Conservation (phyloP, 2,797 vertebrate species). For the Labeo calbasu region DNA sequence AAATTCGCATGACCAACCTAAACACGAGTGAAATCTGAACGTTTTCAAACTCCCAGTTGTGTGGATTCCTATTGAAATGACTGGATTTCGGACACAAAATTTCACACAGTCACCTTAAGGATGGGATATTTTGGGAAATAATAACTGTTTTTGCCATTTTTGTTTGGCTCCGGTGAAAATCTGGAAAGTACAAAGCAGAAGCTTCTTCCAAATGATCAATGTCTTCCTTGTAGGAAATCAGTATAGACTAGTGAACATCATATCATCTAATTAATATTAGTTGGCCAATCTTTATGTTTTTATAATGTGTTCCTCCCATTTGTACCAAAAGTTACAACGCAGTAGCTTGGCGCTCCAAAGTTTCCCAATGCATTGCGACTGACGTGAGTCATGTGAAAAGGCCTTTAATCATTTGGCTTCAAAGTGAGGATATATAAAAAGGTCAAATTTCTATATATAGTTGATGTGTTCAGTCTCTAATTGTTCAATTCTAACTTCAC, state of each 20-base stretch:
- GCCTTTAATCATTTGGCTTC: slow-evolving; percentile 65
- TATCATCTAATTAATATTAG: neutral
- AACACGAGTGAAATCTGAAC: neutral
- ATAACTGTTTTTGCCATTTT: neutral
- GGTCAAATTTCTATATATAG: neutral
- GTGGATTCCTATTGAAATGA: neutral
- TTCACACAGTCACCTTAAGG: neutral
- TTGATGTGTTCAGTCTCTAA: neutral
- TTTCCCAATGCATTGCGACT: neutral
- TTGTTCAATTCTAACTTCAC: neutral
- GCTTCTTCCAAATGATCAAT: neutral
- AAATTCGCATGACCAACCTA: neutral
- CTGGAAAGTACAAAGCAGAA: neutral
- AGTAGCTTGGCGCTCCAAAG: neutral
- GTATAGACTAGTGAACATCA: neutral
- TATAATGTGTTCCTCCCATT: neutral
- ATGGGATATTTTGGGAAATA: neutral
- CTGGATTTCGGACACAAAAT: neutral
- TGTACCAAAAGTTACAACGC: neutral
- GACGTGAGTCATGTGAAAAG: slow-evolving; percentile 11
- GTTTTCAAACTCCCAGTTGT: neutral
- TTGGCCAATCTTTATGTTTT: neutral
- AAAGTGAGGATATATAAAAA: slow-evolving; percentile 15
- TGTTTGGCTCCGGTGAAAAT: neutral
- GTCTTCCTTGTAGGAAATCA: neutral